Evolutionary conservation across 2,888 invertebrate species (phyloP), one percentile per base, ranked within the genome.

Genomic region (Eristalis pertinax): DNA sequence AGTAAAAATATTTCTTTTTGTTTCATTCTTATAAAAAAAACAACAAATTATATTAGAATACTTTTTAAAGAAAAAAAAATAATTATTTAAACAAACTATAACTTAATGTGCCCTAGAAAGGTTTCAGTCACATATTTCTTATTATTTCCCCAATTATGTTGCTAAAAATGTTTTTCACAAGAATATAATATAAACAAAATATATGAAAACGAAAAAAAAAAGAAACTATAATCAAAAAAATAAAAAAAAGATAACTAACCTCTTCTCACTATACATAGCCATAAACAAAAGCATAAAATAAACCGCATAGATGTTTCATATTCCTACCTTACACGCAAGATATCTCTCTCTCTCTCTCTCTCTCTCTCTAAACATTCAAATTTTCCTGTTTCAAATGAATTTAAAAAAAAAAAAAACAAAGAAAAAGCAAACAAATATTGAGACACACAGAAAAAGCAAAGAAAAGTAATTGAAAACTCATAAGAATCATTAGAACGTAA

Each of bases 281-380:
- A 69, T 63, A 74, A n/a, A 43, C 41, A 68, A 50, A 43, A 74
- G 56, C 56, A 29, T 26, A 19, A 68, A 79, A 35, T 32, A 67
- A 81, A 56, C 41, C 35, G 43, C 65, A 82, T 74, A 78, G 24
- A 74, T 65, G 24, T 74, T 78, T 82, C 65, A 70, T 74, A 78
- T 68, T 86, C 82, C 82, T 74, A 74, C 74, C 58, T 64, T 64
- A 77, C 67, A 50, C 68, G 15, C 43, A 77, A 69, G 43, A 68
- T 60, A 63, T 19, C 67, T 56, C 19, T 68, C 24, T 13, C 35
- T 38, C 35, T 35, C 35, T 5, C 35, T 35, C 35, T 35, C 35
- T 35, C 10, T 11, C 2, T 38, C 11, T 38, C 11, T 38, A 38
- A 38, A 75, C 60, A 75, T 63, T 58, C 11, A 35, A 41, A 29